Evolutionary conservation across 2,797 vertebrate genomes (phyloP), one percentile per base, ranked within the genome.

Genomic region (Cuculus canorus): DNA sequence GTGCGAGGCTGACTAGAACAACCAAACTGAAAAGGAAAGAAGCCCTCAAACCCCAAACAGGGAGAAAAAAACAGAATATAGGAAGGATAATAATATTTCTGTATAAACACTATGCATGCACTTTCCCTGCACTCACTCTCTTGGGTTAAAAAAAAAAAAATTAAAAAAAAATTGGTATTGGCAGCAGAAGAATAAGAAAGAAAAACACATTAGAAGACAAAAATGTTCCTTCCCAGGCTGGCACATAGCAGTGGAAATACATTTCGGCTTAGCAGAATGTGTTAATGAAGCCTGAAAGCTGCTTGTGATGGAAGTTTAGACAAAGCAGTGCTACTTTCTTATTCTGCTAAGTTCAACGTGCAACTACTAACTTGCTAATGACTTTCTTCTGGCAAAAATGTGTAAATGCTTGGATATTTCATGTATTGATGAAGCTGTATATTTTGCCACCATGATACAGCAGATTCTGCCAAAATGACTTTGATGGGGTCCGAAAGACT

Each of bases 1-100:
- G 76, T 86, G n/a, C 61, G 37, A 91, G 64, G 16, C 50, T 88
- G 61, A n/a, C 76, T 86, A 66, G 60, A 88, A 52, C 32, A 91
- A 61, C 28, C 28, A 68, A 87, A 86, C 33, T 37, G 48, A 79
- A 96, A 92, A 66, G 18, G 10, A 76, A 83, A 95, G 35, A 93
- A 94, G 75, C 1, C 8, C 23, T 82, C n/a, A 79, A 87, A 69
- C 8, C 7, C 32, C 19, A 82, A 89, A 37, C 25, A 68, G 24
- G 25, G 15, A 57, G 21, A 82, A 87, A 91, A 87, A 91, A 95
- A 21, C 10, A 61, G 35, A 68, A 57, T 82, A 86, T 25, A 83
- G 37, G 12, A 65, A 4, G 22, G 17, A 66, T 82, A 70, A 94
- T 45, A 92, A 37, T 61, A 78, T 94, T 82, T 83, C 47, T 43